These are phyloP conservation scores for Polyergus mexicanus DNA, from an alignment of 1,140 invertebrate species.

Conservation along the genomic window DNA sequence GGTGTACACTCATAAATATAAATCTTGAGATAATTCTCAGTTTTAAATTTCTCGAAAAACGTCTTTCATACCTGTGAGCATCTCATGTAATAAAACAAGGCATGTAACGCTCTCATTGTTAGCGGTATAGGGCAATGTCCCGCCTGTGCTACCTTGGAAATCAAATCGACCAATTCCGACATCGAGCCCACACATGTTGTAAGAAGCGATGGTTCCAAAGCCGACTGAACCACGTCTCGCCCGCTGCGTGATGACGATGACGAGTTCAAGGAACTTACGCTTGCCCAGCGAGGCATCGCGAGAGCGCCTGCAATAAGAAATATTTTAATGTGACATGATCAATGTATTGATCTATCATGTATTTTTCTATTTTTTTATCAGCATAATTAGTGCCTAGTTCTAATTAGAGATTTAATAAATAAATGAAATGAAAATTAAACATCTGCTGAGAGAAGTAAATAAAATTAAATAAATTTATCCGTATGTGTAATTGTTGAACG, in stretches of 20 bases:
- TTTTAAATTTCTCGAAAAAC: constrained; percentile 30
- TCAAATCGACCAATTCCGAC: constrained; percentile 91
- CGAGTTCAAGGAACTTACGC: constrained; percentile 90
- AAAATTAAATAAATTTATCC: neutral
- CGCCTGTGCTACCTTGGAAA: constrained; percentile 86
- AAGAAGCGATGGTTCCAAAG: constrained; percentile 91
- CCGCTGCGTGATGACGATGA: constrained; percentile 82
- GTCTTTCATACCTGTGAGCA: constrained; percentile 91
- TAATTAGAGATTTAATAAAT: neutral
- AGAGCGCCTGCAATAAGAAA: constrained; percentile 89
- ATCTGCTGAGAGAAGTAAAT: neutral
- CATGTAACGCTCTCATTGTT: constrained; percentile 90
- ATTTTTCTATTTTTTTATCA: neutral
- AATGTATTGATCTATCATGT: neutral
- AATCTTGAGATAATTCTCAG: neutral
- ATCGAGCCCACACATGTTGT: constrained; percentile 96
- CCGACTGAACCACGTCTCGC: constrained; percentile 82
- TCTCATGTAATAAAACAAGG: constrained; percentile 96
- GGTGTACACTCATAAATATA: neutral
- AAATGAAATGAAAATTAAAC: constrained; percentile 9
- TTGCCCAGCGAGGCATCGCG: constrained; percentile 95
- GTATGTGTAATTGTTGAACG: neutral
- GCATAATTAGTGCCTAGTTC: neutral
- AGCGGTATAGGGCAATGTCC: constrained; percentile 85
- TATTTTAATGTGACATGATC: neutral